Conservation (phyloP, 2,113 vertebrate species). For the Oceanites oceanicus region DNA sequence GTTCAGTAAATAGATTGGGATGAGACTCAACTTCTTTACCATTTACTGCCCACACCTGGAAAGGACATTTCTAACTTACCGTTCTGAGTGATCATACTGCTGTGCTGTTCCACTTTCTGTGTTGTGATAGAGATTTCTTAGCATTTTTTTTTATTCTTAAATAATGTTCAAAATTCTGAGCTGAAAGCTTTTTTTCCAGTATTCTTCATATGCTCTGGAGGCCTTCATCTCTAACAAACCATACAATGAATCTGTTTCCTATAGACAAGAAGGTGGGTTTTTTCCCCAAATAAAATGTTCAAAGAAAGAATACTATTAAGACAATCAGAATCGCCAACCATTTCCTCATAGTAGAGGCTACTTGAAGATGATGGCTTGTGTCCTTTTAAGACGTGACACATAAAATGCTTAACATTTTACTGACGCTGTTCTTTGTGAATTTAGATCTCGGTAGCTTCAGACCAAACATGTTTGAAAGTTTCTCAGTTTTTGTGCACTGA, state of each 20-base stretch:
- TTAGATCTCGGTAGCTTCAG: not conserved
- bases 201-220: not conserved
- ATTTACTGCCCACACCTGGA: not conserved
- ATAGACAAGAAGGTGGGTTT: fast-evolving
- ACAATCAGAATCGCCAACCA: not conserved
- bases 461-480: not conserved
- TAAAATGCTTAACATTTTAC: not conserved
- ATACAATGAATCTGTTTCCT: not conserved
- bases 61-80: not conserved
- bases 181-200: not conserved
- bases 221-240: not conserved
- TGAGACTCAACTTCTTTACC: not conserved
- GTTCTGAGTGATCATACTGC: not conserved
- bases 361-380: not conserved
- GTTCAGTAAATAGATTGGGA: not conserved
- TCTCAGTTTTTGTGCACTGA: not conserved
- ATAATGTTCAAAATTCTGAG: not conserved
- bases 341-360: not conserved
- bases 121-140: not conserved
- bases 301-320: not conserved
- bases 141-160: not conserved
- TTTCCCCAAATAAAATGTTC: not conserved
- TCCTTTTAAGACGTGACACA: not conserved
- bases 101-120: not conserved
- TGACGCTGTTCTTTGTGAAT: not conserved